phyloP scores from a whole-genome alignment of 2,113 vertebrate genomes.

The Sylvia atricapilla region DNA sequence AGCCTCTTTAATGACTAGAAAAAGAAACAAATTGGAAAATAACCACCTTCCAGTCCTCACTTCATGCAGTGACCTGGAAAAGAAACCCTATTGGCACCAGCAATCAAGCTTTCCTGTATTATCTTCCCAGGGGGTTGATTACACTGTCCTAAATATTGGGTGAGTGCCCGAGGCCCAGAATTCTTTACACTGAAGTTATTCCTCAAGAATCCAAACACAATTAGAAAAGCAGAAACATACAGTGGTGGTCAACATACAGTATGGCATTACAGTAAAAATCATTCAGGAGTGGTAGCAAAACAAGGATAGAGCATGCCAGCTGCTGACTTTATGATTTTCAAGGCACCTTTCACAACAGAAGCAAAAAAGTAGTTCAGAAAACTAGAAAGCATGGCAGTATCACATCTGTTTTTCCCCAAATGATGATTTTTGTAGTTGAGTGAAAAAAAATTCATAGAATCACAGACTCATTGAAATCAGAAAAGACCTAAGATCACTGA shows the following conservation, averaged over 20 bases:
- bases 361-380: background rate
- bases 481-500: background rate
- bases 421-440: background rate
- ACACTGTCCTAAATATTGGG: background rate
- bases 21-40: slow-evolving; percentile 32
- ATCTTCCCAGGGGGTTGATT: slow-evolving; percentile 23
- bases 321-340: background rate
- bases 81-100: background rate
- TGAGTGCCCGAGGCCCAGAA: background rate
- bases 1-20: background rate
- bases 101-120: slow-evolving; percentile 19
- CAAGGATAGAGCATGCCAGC: background rate
- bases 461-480: background rate
- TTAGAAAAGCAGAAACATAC: background rate
- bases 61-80: slow-evolving; percentile 11
- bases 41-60: background rate
- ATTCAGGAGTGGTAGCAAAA: background rate
- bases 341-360: background rate
- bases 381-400: background rate
- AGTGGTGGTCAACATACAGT: background rate
- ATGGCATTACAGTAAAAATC: background rate
- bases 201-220: background rate
- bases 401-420: background rate
- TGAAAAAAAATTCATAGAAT: background rate
- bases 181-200: background rate